Conservation (phyloP, 2,113 vertebrate genomes). For the Tautogolabrus adspersus region DNA sequence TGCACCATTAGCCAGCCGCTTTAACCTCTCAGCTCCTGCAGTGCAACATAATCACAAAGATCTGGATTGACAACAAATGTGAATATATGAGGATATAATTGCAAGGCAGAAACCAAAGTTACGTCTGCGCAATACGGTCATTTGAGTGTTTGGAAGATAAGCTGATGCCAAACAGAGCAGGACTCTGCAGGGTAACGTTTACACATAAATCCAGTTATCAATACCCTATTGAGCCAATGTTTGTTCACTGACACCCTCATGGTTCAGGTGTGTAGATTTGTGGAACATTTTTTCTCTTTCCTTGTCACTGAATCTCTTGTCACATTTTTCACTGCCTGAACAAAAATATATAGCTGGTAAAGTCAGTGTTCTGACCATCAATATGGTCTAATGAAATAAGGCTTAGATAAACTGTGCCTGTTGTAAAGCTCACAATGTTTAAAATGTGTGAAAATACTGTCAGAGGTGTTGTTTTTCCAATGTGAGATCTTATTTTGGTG, state of each 20-base stretch:
- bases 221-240: conserved; percentile 13
- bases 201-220: conserved; percentile 45
- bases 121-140: background rate
- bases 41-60: conserved; percentile 43
- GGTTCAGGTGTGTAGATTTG: conserved; percentile 46
- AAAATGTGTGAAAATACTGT: background rate
- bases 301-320: conserved; percentile 44
- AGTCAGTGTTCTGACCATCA: background rate
- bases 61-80: conserved; percentile 11
- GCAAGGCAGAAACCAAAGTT: conserved; percentile 7
- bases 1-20: conserved; percentile 32
- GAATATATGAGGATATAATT: conserved; percentile 22
- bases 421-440: background rate
- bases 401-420: background rate
- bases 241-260: conserved; percentile 29
- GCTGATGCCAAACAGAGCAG: background rate
- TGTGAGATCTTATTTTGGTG: background rate
- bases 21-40: conserved; percentile 21
- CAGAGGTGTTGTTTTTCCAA: background rate
- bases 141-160: background rate
- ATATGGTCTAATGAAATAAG: background rate
- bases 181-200: background rate
- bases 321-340: conserved; percentile 28
- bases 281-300: conserved; percentile 6
- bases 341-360: background rate